Evolutionary conservation across 2,797 vertebrate species (phyloP), one percentile per base, ranked within the genome.

Genomic region (Paedocypris micromegethes): DNA sequence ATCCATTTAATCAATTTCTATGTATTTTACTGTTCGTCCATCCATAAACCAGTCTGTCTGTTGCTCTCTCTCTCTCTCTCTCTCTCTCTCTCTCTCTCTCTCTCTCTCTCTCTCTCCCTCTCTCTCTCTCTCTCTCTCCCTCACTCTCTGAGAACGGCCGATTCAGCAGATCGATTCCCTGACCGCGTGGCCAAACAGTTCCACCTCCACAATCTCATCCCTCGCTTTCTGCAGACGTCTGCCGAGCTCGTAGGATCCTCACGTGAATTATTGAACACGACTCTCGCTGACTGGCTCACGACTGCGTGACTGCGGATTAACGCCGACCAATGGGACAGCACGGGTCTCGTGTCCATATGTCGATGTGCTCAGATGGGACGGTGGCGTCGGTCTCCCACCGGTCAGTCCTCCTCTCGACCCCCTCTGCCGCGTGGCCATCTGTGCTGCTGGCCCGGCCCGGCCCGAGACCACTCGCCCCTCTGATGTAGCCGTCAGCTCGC

Each of bases 391-490:
- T 58, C 39, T 56, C 41, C 47, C 39, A 60, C 9, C 68, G 23
- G 23, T 23, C 23, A 68, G 42, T 67, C 54, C 5, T n/a, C 43
- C 47, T 44, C 59, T 63, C 57, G 46, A 38, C 49, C 58, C 66
- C 51, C 74, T 69, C 68, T 72, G 64, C 74, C 77, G 77, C 70
- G 58, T 3, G 45, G 43, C 82, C 83, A 86, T 86, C 60, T 70
- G 53, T 52, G 58, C 68, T 44, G n/a, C 44, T 40, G 4, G 2
- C 50, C 59, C 43, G 23, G 54, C 54, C 46, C 23, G 23, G 23
- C 23, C 23, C 23, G 23, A 23, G 23, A 23, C 23, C 23, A 23
- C 23, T 23, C 23, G 23, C 23, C 23, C 23, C 23, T 23, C 23
- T 23, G 23, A 23, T 23, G 23, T 23, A 23, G 23, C 23, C 23